Percentiles rank a stretch among this genome's conserved stretches.
These are phyloP conservation scores for Australoheros scitulus DNA, from an alignment of 2,113 vertebrate genomes.

Conservation along the genomic window DNA sequence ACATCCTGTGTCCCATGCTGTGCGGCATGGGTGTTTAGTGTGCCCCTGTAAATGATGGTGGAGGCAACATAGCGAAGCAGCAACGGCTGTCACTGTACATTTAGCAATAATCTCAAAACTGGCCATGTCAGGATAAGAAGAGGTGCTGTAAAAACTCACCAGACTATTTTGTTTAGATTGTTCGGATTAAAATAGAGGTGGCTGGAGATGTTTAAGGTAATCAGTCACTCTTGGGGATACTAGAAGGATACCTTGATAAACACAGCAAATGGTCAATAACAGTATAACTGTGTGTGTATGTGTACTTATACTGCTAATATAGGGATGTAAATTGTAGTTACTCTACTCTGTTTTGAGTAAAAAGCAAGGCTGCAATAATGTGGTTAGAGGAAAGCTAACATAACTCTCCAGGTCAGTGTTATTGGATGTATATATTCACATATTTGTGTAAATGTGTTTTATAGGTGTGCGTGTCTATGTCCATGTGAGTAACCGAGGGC, in stretches of 20 bases:
- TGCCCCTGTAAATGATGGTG: constrained; percentile 58
- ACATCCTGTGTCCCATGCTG: constrained; percentile 61
- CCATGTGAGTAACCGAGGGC: neutral
- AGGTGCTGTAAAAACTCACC: constrained; percentile 7
- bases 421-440: neutral
- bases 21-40: constrained; percentile 36
- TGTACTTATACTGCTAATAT: neutral
- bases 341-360: neutral
- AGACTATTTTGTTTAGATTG: constrained; percentile 15
- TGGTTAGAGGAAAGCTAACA: neutral
- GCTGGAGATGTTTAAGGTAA: constrained; percentile 31
- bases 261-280: neutral
- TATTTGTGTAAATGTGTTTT: constrained; percentile 7
- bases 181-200: neutral
- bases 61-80: constrained; percentile 50
- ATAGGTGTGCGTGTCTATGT: neutral
- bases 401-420: constrained; percentile 21
- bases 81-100: constrained; percentile 52
- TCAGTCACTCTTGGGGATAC: neutral
- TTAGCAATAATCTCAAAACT: constrained; percentile 36
- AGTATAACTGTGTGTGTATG: neutral
- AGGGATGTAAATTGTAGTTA: neutral
- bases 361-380: neutral
- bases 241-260: constrained; percentile 30
- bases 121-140: constrained; percentile 1